Evolutionary conservation across 2,888 invertebrate species (phyloP).

Genomic region (Drosophila recens): DNA sequence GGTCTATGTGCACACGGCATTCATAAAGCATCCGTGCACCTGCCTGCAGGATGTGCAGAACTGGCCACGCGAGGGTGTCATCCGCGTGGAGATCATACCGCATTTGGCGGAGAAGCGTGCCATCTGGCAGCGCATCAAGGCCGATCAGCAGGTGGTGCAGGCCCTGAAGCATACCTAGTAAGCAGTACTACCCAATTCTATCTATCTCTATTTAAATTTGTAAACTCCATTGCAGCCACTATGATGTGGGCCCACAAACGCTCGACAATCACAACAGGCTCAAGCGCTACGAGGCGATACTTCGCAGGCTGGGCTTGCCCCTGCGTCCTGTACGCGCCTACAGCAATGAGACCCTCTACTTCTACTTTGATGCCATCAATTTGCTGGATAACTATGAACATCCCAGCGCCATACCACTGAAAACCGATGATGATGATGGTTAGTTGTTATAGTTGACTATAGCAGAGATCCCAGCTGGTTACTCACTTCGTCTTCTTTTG

Average conservation of each 20-base stretch:
- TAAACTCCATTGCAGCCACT: conserved; percentile 63
- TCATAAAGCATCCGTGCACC: conserved; percentile 96
- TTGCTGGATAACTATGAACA: conserved; percentile 64
- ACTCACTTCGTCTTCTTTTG: not conserved
- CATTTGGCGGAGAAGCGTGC: conserved; percentile 79
- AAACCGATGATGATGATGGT: conserved; percentile 68
- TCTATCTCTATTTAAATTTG: not conserved
- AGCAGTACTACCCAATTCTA: conserved; percentile 15
- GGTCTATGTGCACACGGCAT: conserved; percentile 97
- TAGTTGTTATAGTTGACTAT: not conserved
- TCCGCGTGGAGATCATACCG: conserved; percentile 86
- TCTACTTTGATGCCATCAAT: conserved; percentile 76
- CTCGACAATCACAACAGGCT: conserved; percentile 68
- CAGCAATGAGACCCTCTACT: conserved; percentile 76
- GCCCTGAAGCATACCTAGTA: conserved; percentile 76
- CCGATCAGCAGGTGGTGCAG: conserved; percentile 75
- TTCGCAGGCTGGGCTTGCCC: conserved; percentile 68
- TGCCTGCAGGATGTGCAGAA: conserved; percentile 95
- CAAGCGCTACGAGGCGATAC: conserved; percentile 71
- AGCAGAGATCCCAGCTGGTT: not conserved
- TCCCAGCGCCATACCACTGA: conserved; percentile 65
- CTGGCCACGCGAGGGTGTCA: conserved; percentile 98
- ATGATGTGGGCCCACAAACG: conserved; percentile 83
- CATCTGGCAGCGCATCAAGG: conserved; percentile 69
- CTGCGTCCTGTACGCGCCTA: conserved; percentile 72